Evolutionary conservation across 2,113 vertebrate species (phyloP), one percentile per base, ranked within the genome.

Genomic region (Urocolius indicus): DNA sequence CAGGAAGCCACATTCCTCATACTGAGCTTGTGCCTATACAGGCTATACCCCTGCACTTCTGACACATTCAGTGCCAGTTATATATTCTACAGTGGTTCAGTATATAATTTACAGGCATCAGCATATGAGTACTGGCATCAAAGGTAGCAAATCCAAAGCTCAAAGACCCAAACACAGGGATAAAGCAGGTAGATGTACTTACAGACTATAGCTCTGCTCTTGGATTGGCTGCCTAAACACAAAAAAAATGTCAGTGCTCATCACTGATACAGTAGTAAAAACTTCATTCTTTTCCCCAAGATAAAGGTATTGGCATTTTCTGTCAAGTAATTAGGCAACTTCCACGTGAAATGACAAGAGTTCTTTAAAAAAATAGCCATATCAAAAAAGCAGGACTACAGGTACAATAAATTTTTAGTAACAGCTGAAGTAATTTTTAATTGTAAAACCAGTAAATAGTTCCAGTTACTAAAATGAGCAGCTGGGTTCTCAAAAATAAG

Each of bases 1-100:
- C 0, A 0, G 58, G 24, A 48, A 59, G 57, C 32, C 24, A 15
- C 10, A 1, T n/a, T 20, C 48, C 27, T 62, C 30, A 4, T 4
- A 54, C 0, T 29, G 30, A 29, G 27, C 34, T 30, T 3, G 0
- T 30, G 38, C 22, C 51, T 26, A 4, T 6, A 16, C 16, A 26
- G 22, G 7, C 38, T 36, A 73, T 21, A 18, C 6, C 29, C 32
- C 21, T 58, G 57, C 49, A 38, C 26, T 20, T 65, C 57, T 4
- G 11, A 57, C 13, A 13, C 0, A 0, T 48, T 58, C 30, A 67
- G 26, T 22, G 6, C 16, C 36, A 67, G 16, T 38, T 57, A 27
- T 6, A 16, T 21, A 30, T 32, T 32, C 73, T 41, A 13, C 11
- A 58, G 43, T 5, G 11, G 36, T 8, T 62, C 2, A 0, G 13